Evolutionary conservation across 2,888 invertebrate genomes (phyloP).

Genomic region (Protonemura montana): DNA sequence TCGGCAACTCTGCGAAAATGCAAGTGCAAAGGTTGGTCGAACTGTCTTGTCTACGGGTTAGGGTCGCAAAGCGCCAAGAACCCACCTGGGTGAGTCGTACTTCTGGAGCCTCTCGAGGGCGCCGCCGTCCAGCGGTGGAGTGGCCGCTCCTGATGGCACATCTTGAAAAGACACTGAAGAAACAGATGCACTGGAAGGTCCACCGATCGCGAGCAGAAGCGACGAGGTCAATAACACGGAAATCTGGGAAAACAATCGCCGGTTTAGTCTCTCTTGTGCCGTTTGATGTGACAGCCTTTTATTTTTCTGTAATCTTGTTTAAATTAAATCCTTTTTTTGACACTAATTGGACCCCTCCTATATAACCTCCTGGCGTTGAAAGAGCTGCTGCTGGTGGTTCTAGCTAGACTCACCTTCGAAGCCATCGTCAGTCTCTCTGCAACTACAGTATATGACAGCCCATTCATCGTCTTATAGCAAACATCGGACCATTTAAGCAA

Average conservation of each 20-base stretch:
- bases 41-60: too few relatives aligned
- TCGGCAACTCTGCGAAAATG: background rate
- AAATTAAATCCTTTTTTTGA: too few relatives aligned
- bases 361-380: too few relatives aligned
- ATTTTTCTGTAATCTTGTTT: background rate
- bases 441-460: background rate
- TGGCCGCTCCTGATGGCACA: background rate
- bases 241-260: background rate
- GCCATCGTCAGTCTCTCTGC: background rate
- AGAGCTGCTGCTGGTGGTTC: too few relatives aligned
- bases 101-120: background rate
- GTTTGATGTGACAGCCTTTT: background rate
- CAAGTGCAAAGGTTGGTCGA: too few relatives aligned
- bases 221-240: background rate
- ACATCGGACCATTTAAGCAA: background rate
- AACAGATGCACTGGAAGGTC: background rate
- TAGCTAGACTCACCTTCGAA: background rate
- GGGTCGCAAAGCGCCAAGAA: background rate
- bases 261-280: background rate
- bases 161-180: background rate
- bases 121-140: background rate
- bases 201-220: background rate
- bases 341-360: too few relatives aligned
- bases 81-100: background rate
- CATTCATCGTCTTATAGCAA: background rate